A percentile compares a stretch with the other conserved stretches of the same genome.
phyloP scores from a whole-genome alignment of 2,113 vertebrate genomes.

The Siphamia tubifer region DNA sequence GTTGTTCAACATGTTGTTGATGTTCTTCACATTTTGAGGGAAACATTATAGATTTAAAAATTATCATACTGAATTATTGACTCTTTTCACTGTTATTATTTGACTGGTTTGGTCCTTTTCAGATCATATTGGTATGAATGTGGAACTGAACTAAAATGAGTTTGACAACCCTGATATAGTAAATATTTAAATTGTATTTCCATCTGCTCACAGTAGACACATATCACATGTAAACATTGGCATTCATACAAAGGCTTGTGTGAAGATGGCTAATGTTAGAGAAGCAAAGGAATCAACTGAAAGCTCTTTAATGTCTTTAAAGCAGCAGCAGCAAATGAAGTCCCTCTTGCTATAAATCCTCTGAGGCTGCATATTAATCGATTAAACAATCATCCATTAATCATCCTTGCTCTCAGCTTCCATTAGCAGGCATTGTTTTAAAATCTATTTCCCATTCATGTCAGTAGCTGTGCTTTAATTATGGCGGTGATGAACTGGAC shows the following conservation, averaged over 20 bases:
- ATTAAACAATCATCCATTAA: constrained; percentile 72
- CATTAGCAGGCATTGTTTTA: constrained; percentile 77
- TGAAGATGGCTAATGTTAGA: background rate
- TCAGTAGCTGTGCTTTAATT: constrained; percentile 71
- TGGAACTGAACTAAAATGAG: too few relatives aligned
- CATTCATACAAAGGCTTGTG: background rate
- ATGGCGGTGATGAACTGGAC: constrained; percentile 36
- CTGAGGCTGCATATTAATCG: constrained; percentile 62
- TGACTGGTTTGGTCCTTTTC: too few relatives aligned
- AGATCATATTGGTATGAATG: too few relatives aligned
- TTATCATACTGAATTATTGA: too few relatives aligned
- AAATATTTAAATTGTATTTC: background rate
- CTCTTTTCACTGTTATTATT: too few relatives aligned
- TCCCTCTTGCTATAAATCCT: constrained; percentile 48
- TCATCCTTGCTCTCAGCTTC: constrained; percentile 77
- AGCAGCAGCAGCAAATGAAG: constrained; percentile 57
- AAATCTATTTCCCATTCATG: constrained; percentile 79
- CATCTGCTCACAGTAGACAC: background rate
- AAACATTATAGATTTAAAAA: too few relatives aligned
- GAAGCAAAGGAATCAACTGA: background rate
- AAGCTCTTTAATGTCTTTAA: constrained; percentile 37
- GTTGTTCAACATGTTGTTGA: too few relatives aligned
- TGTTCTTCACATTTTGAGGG: too few relatives aligned
- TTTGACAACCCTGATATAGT: too few relatives aligned
- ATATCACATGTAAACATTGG: background rate